phyloP scores from a whole-genome alignment of 35 echinoderm and acorn worm species.

The Eucidaris tribuloides region DNA sequence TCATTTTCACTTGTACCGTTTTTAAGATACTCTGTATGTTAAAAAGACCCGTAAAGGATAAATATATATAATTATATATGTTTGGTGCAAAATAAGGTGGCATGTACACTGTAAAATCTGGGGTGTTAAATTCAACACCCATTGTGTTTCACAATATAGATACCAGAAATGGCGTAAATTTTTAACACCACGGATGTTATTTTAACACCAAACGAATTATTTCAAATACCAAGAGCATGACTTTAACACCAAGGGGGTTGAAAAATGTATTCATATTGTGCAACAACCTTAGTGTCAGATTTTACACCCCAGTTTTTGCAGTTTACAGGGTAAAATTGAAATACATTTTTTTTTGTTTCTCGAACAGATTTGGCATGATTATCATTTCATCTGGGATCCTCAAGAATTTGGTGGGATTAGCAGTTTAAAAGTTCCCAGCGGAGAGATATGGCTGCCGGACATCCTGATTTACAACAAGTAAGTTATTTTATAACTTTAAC shows the following conservation, averaged over 20 bases:
- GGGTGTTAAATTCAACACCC: too few relatives aligned
- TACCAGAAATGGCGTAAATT: too few relatives aligned
- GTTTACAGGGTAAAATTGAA: not conserved
- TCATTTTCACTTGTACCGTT: too few relatives aligned
- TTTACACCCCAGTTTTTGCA: too few relatives aligned
- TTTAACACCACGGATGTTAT: too few relatives aligned
- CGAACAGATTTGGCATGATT: slow-evolving; percentile 82
- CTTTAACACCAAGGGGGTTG: not conserved
- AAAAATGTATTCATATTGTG: not conserved
- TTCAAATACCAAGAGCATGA: not conserved
- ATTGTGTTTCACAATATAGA: too few relatives aligned
- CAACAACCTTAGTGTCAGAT: not conserved
- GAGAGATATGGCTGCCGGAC: slow-evolving; percentile 90
- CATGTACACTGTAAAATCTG: too few relatives aligned
- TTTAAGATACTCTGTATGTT: too few relatives aligned
- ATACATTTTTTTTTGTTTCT: not conserved
- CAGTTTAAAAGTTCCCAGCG: slow-evolving; percentile 77
- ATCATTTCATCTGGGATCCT: slow-evolving; percentile 70
- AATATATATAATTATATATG: too few relatives aligned
- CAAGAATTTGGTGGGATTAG: slow-evolving; percentile 58
- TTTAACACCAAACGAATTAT: not conserved
- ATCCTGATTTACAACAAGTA: slow-evolving; percentile 98
- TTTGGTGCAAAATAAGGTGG: too few relatives aligned
- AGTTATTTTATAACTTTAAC: slow-evolving; percentile 21
- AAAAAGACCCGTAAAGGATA: too few relatives aligned